Percentiles rank a stretch among this genome's conserved stretches.
phyloP scores from a whole-genome alignment of 92 coral and sea anemone genomes.

The Meandrina meandrites region DNA sequence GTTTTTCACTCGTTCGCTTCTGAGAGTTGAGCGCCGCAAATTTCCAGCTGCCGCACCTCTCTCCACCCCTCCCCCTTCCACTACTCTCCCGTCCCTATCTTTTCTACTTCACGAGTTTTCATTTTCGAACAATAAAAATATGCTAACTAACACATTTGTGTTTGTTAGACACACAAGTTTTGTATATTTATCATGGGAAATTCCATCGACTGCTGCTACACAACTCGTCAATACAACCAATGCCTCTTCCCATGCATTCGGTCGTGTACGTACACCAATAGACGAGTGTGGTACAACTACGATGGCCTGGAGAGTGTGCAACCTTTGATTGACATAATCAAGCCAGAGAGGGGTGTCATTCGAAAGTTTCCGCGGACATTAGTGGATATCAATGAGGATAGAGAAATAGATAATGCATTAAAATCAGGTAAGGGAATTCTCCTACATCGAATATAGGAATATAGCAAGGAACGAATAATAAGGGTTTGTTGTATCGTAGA shows the following conservation, averaged over 20 bases:
- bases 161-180: background rate
- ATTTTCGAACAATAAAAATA: no score
- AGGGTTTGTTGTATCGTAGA: no score
- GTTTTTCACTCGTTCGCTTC: no score
- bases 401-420: slow-evolving; percentile 26
- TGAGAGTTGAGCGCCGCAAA: no score
- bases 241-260: slow-evolving; percentile 65
- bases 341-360: slow-evolving; percentile 45
- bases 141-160: no score
- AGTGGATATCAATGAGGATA: slow-evolving; percentile 41
- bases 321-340: slow-evolving; percentile 55
- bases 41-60: no score
- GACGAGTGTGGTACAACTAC: slow-evolving; percentile 64
- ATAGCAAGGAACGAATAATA: background rate
- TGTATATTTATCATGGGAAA: slow-evolving; percentile 49
- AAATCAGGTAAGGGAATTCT: slow-evolving; percentile 35
- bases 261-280: slow-evolving; percentile 56
- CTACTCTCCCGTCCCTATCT: no score
- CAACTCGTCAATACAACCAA: slow-evolving; percentile 61
- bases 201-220: slow-evolving; percentile 51
- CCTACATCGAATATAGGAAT: background rate
- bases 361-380: slow-evolving; percentile 48
- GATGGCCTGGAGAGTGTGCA: slow-evolving; percentile 74
- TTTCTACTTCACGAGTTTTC: no score
- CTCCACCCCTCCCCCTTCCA: no score